Conservation (phyloP, 1,140 invertebrate genomes). For the Caerostris darwini region DNA sequence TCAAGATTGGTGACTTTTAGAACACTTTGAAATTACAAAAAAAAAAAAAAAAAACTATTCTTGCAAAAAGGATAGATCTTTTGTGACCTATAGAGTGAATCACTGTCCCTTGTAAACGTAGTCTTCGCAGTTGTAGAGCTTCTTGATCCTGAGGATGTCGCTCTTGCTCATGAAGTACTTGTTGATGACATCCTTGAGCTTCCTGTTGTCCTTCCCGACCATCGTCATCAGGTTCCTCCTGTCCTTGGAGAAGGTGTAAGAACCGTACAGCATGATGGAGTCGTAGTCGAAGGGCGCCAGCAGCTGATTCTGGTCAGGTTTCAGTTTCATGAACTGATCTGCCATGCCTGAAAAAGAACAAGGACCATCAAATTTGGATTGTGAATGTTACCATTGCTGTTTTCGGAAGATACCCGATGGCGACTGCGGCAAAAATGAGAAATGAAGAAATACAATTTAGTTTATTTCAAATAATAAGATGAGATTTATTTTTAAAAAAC, state of each 20-base stretch:
- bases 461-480: too few species aligned
- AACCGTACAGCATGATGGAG: constrained; percentile 79
- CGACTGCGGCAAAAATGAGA: too few species aligned
- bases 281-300: constrained; percentile 78
- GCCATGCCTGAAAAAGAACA: neutral
- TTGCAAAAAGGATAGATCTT: too few species aligned
- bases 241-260: constrained; percentile 75
- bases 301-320: constrained; percentile 76
- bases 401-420: neutral
- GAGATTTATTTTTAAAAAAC: too few species aligned
- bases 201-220: constrained; percentile 9
- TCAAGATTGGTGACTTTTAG: too few species aligned
- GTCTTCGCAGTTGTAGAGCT: constrained; percentile 47
- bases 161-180: constrained; percentile 49
- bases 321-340: constrained; percentile 74
- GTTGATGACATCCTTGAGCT: constrained; percentile 28
- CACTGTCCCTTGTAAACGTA: too few species aligned
- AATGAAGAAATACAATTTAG: too few species aligned
- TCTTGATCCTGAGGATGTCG: constrained; percentile 54
- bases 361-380: neutral
- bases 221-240: constrained; percentile 55
- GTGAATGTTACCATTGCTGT: neutral
- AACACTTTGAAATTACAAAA: too few species aligned
- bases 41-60: too few species aligned
- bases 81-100: too few species aligned